phyloP scores from a whole-genome alignment of 2,888 invertebrate genomes.

The Theretra japonica region DNA sequence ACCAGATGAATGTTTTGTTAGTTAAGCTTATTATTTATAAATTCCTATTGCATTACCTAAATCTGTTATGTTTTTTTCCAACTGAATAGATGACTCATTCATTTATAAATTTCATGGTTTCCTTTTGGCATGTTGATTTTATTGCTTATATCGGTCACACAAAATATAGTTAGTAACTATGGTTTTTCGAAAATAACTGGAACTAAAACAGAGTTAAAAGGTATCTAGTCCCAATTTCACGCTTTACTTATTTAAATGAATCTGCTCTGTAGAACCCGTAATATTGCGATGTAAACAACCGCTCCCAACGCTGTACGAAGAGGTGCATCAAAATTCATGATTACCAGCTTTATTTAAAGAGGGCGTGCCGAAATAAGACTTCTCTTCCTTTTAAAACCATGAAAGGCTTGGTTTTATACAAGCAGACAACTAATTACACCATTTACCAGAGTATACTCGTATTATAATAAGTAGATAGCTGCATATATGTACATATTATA shows the following conservation, averaged over 20 bases:
- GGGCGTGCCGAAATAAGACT: not conserved
- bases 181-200: not conserved
- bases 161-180: not conserved
- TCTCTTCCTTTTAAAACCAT: not conserved
- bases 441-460: not conserved
- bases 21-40: not conserved
- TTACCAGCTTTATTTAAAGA: slow-evolving; percentile 8
- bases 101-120: too few species aligned
- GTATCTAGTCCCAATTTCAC: not conserved
- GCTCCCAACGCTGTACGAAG: not conserved
- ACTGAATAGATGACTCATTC: too few species aligned
- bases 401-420: not conserved
- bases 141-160: too few species aligned
- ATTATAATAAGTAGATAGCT: slow-evolving; percentile 1
- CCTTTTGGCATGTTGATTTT: too few species aligned
- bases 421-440: slow-evolving; percentile 1
- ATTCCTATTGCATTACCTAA: too few species aligned
- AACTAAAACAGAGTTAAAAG: not conserved
- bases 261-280: not conserved
- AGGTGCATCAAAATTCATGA: slow-evolving; percentile 12
- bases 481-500: not conserved
- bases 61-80: too few species aligned
- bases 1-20: not conserved
- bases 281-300: not conserved
- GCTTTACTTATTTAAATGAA: slow-evolving; percentile 2